Conservation (phyloP, 2,113 vertebrate species). For the Gobio gobio region DNA sequence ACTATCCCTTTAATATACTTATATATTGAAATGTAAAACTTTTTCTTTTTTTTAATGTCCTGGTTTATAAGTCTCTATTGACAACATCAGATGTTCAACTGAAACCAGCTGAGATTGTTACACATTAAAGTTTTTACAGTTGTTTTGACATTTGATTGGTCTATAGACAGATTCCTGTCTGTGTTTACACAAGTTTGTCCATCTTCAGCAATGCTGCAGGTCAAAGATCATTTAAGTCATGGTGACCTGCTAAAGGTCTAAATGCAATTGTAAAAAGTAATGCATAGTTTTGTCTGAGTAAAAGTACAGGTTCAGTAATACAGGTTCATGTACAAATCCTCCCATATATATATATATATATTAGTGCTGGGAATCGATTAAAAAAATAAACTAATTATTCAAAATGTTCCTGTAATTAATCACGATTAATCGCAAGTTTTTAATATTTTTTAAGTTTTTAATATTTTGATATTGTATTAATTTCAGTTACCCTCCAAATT, state of each 20-base stretch:
- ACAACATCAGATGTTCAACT: conserved; percentile 5
- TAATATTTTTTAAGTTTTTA: too few relatives aligned
- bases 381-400: too few relatives aligned
- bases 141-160: background rate
- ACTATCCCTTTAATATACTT: background rate
- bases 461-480: too few relatives aligned
- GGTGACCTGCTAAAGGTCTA: background rate
- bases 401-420: too few relatives aligned
- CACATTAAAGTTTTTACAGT: background rate
- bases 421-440: too few relatives aligned
- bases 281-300: background rate
- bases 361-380: too few relatives aligned
- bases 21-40: background rate
- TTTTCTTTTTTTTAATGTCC: background rate
- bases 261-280: background rate
- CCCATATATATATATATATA: too few relatives aligned
- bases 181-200: background rate
- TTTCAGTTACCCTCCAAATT: too few relatives aligned
- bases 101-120: background rate
- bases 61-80: background rate
- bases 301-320: background rate
- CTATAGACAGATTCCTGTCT: background rate
- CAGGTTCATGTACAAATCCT: background rate
- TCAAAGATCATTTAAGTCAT: background rate
- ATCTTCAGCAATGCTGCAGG: background rate